Evolutionary conservation across 1,140 invertebrate genomes (phyloP).

Genomic region (Pantala flavescens): DNA sequence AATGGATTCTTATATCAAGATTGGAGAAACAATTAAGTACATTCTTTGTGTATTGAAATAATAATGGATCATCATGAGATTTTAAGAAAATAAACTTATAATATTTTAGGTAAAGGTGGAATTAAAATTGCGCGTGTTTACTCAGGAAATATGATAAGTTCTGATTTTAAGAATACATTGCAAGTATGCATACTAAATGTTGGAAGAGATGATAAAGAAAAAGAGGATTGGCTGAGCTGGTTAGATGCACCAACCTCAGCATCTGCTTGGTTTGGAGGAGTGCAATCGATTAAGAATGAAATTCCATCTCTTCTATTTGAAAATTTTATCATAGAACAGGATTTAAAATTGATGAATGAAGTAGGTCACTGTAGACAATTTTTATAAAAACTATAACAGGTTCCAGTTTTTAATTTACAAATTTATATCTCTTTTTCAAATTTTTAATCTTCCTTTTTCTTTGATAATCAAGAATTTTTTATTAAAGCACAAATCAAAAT

Average conservation of each 20-base stretch:
- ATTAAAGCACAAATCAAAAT: background rate
- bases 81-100: background rate
- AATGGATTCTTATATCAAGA: conserved; percentile 62
- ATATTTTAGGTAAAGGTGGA: conserved; percentile 34
- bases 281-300: too few species aligned
- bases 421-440: background rate
- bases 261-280: conserved; percentile 45
- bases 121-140: conserved; percentile 52
- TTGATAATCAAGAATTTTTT: too few species aligned
- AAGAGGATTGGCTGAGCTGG: conserved; percentile 38
- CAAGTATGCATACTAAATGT: conserved; percentile 61
- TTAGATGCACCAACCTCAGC: conserved; percentile 49
- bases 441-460: too few species aligned
- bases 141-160: conserved; percentile 63
- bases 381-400: too few species aligned
- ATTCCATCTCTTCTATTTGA: too few species aligned
- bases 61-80: conserved; percentile 6
- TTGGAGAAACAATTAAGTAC: conserved; percentile 49
- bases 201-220: conserved; percentile 30
- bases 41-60: conserved; percentile 20
- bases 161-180: conserved; percentile 68
- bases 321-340: too few species aligned
- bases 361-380: background rate
- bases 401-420: background rate
- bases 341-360: conserved; percentile 14